Conservation (phyloP, 2,113 vertebrate species). For the Antechinus stuartii region DNA sequence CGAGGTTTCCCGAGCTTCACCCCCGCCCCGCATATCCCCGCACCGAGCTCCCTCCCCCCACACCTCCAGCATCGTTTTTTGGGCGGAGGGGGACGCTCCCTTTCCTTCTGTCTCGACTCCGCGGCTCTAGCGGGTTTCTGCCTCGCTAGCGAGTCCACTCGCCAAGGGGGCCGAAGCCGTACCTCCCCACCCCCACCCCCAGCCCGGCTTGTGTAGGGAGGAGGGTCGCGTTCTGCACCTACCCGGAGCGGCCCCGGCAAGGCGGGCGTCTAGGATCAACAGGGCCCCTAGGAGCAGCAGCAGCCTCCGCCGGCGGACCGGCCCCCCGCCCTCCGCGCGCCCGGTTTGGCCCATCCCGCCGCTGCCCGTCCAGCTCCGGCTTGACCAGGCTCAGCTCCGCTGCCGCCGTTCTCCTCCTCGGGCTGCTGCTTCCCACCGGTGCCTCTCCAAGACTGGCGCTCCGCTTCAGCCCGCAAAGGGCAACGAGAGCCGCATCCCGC, state of each 20-base stretch:
- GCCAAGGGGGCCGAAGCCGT: too few relatives aligned
- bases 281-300: constrained; percentile 66
- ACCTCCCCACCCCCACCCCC: neutral
- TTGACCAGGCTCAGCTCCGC: neutral
- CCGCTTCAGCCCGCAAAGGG: constrained; percentile 66
- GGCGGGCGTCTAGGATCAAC: constrained; percentile 46
- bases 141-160: too few relatives aligned
- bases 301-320: constrained; percentile 63
- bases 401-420: constrained; percentile 54
- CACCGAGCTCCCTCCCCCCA: neutral
- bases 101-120: neutral
- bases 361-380: constrained; percentile 48
- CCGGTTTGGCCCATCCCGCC: constrained; percentile 63
- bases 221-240: constrained; percentile 43
- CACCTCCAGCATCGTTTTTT: neutral
- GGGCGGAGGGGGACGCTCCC: neutral
- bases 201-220: constrained; percentile 20
- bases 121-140: neutral
- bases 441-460: constrained; percentile 44
- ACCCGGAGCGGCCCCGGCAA: constrained; percentile 70
- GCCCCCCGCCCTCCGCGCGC: constrained; percentile 38
- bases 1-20: neutral
- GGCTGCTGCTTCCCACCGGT: constrained; percentile 61
- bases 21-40: neutral
- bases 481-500: constrained; percentile 75